Base-by-base conservation (phyloP, 2,113 vertebrate genomes). In the Marmota flaviventris region DNA sequence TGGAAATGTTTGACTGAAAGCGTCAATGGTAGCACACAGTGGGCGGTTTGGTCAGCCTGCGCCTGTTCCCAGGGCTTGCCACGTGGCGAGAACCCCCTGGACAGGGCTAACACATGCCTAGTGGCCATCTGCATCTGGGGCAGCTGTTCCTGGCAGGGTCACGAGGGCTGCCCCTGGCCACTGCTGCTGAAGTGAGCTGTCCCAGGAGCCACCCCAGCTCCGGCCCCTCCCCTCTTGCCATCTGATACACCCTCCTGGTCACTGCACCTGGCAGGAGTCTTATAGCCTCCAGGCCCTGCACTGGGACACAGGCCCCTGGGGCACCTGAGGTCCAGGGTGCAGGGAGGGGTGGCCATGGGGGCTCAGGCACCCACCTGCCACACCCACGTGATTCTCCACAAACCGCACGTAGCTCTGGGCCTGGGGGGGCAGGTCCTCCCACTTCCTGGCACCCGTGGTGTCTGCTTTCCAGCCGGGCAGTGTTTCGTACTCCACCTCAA, bases 391-490 rank as follows among this genome's bases (percentile, higher is more conserved):
- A 97, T 99, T 99, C 98, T 99, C 99, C 97, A 99, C 99, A 75
- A 99, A 99, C 92, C 99, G 99, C 96, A 99, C 99, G 91, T 99
- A 99, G 98, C 99, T 99, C 98, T 99, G 99, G 83, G 99, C 99
- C 97, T 99, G 99, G 10, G 99, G 97, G 70, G 99, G 99, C 42
- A 99, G 99, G 58, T 99, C 99, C 29, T 99, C 99, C 99, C 99
- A 99, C 97, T 99, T 99, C 77, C 99, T 99, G 90, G 99, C 99
- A 4, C 99, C 98, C 9, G 99, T 99, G 29, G 99, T 99, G 98
- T 99, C 99, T 0, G 98, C 98, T 93, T 99, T 99, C 99, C 99
- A 99, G n/a, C 99, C 99, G 3, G 99, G 99, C 98, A 99, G 99
- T 0, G 99, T 99, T 97, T 99, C 99, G 17, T 99, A 99, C 56